Evolutionary conservation across 2,888 invertebrate genomes (phyloP).

Genomic region (Capitulum mitella): DNA sequence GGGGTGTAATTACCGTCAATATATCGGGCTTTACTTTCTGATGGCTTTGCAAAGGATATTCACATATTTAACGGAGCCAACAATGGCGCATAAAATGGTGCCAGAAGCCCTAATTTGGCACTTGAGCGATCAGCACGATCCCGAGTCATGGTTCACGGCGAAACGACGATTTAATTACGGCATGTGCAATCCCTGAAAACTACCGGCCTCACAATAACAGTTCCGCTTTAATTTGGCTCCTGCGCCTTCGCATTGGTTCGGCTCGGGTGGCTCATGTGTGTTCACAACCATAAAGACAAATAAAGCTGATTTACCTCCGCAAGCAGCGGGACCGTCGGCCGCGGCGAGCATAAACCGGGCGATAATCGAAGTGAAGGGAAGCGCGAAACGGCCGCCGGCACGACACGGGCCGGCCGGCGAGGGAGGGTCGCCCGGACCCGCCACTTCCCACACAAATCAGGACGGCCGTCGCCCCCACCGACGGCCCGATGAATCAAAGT

Average conservation of each 20-base stretch:
- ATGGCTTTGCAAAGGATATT: constrained; percentile 13
- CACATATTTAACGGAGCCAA: background rate
- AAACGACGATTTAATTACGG: background rate
- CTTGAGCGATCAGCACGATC: constrained; percentile 8
- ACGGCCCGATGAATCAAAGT: background rate
- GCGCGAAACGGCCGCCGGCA: background rate
- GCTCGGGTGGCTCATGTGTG: background rate
- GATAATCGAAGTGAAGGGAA: constrained; percentile 9
- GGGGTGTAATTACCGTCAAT: background rate
- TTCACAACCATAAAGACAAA: constrained; percentile 16
- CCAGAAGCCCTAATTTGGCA: constrained; percentile 12
- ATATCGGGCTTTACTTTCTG: background rate
- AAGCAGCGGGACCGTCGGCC: background rate
- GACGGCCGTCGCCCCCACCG: background rate
- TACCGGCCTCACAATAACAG: background rate
- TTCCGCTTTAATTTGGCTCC: background rate
- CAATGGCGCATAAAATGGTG: background rate
- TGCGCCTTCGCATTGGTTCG: background rate
- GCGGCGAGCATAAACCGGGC: background rate
- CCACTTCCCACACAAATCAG: constrained; percentile 20
- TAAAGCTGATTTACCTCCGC: background rate
- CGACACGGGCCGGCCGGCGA: background rate
- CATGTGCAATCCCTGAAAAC: constrained; percentile 5
- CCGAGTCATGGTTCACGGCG: background rate
- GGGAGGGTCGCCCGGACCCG: background rate